Conservation (phyloP, 2,888 invertebrate genomes). For the Kryphioiulus occultus region DNA sequence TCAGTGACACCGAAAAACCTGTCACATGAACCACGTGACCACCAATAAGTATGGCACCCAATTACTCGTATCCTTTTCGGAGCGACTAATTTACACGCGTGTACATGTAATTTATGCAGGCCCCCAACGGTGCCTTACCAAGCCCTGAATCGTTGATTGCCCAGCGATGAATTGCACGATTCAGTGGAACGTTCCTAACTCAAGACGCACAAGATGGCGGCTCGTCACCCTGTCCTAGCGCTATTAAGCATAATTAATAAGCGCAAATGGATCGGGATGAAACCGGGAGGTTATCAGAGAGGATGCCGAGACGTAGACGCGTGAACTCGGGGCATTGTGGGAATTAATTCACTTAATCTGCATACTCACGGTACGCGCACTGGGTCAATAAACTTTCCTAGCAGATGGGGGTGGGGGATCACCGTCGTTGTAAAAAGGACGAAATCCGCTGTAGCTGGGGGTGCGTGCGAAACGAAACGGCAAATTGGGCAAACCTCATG, state of each 20-base stretch:
- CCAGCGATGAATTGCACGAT: background rate
- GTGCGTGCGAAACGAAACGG: background rate
- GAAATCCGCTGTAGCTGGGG: background rate
- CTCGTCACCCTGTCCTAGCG: background rate
- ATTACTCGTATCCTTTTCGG: too few relatives aligned
- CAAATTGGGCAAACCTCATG: background rate
- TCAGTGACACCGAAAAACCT: too few relatives aligned
- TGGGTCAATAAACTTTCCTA: background rate
- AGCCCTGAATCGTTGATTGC: background rate
- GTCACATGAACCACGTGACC: too few relatives aligned
- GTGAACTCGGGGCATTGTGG: conserved; percentile 15
- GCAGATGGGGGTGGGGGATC: background rate
- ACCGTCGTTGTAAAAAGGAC: background rate
- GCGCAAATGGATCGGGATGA: background rate
- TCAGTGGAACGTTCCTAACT: too few relatives aligned
- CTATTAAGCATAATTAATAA: conserved; percentile 23
- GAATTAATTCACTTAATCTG: conserved; percentile 2
- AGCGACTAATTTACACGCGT: too few relatives aligned
- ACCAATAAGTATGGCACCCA: too few relatives aligned
- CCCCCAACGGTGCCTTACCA: background rate
- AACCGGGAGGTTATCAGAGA: background rate
- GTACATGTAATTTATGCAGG: background rate
- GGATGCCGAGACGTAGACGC: background rate
- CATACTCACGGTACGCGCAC: background rate
- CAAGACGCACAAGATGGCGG: background rate